These are phyloP conservation scores for Ranitomeya imitator DNA, from an alignment of 2,113 vertebrate genomes.

Conservation along the genomic window DNA sequence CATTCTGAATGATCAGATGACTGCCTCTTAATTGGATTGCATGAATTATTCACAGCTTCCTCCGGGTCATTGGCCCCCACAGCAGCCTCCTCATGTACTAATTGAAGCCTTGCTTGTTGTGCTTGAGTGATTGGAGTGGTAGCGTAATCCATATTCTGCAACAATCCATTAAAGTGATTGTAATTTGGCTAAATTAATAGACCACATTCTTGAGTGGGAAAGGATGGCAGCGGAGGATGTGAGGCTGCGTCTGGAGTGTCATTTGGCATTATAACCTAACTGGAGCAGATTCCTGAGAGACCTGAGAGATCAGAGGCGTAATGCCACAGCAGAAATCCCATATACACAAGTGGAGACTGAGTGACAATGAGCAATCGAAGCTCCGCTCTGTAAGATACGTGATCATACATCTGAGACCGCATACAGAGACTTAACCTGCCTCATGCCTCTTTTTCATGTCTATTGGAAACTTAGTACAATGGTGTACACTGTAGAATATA, in stretches of 20 bases:
- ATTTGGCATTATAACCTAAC: conserved; percentile 11
- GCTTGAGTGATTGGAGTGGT: conserved; percentile 54
- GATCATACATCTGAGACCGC: not conserved
- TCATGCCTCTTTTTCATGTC: too few relatives aligned
- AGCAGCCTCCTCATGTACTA: conserved; percentile 50
- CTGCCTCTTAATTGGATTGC: conserved; percentile 52
- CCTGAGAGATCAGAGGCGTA: conserved; percentile 5
- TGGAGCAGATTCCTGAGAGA: conserved; percentile 27
- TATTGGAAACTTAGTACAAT: too few relatives aligned
- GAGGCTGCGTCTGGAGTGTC: conserved; percentile 25
- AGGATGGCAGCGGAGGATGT: conserved; percentile 28
- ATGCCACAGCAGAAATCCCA: not conserved
- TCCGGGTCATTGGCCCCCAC: conserved; percentile 14
- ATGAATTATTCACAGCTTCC: conserved; percentile 56
- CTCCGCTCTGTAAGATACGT: not conserved
- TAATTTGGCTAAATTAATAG: conserved; percentile 57
- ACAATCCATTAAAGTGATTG: conserved; percentile 53
- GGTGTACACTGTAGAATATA: too few relatives aligned
- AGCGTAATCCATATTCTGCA: conserved; percentile 51
- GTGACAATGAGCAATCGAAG: not conserved
- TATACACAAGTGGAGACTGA: not conserved
- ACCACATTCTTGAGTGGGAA: conserved; percentile 18
- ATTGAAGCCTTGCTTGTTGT: conserved; percentile 53
- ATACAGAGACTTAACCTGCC: not conserved
- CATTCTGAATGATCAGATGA: conserved; percentile 47